Conservation (phyloP, 2,797 vertebrate genomes). For the Clamator glandarius region DNA sequence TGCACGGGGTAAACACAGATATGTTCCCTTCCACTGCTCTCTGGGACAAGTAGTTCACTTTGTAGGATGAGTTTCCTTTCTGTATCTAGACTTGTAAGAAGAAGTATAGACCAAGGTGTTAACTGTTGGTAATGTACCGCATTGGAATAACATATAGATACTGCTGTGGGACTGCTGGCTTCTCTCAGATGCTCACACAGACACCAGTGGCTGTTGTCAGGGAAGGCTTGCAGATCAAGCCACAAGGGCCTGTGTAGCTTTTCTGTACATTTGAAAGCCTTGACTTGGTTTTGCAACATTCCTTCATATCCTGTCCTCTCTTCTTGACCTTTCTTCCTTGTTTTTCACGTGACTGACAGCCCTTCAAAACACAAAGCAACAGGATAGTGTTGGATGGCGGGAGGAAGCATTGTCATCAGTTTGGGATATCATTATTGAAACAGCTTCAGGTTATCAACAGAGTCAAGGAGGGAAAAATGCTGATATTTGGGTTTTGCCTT, state of each 20-base stretch:
- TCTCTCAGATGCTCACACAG: background rate
- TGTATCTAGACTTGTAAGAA: background rate
- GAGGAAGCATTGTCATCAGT: conserved; percentile 64
- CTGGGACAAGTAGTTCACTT: background rate
- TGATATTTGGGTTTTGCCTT: conserved; percentile 73
- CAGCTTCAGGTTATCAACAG: conserved; percentile 75
- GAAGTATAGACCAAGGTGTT: background rate
- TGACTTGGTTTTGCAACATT: conserved; percentile 14
- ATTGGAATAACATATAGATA: accelerated
- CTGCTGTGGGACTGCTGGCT: background rate
- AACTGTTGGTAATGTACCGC: background rate
- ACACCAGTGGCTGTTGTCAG: background rate
- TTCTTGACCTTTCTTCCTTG: conserved; percentile 65
- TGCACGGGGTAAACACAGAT: background rate
- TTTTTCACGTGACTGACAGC: conserved; percentile 51
- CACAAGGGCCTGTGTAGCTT: background rate
- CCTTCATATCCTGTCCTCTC: conserved; percentile 66
- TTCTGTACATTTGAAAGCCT: background rate
- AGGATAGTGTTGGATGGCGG: conserved; percentile 35
- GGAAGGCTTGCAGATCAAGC: background rate
- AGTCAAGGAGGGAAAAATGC: conserved; percentile 51
- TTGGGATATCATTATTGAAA: conserved; percentile 78
- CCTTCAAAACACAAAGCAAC: conserved; percentile 63
- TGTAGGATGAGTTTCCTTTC: background rate
- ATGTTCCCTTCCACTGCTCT: background rate